phyloP scores from a whole-genome alignment of 2,888 invertebrate genomes.

The Spilosoma lubricipeda region DNA sequence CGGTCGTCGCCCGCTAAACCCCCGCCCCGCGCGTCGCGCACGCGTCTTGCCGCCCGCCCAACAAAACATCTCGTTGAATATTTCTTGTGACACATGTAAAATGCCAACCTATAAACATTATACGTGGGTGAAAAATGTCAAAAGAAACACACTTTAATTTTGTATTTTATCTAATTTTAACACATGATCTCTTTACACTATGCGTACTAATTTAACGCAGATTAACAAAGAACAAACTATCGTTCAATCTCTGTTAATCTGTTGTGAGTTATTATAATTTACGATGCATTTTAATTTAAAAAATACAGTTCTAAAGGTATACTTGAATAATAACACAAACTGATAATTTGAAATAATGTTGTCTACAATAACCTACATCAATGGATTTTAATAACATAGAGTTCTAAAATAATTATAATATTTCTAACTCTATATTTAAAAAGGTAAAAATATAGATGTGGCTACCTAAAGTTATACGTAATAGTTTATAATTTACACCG shows the following conservation, averaged over 20 bases:
- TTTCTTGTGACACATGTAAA: conserved; percentile 76
- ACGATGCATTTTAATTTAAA: background rate
- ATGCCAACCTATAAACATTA: conserved; percentile 70
- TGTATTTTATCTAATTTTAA: conserved; percentile 25
- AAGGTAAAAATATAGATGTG: background rate
- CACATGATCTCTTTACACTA: conserved; percentile 23
- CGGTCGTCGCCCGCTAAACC: conserved; percentile 64
- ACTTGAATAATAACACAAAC: background rate
- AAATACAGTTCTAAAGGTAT: too few species aligned
- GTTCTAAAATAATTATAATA: background rate
- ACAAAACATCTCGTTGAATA: conserved; percentile 70
- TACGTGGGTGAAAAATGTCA: conserved; percentile 59
- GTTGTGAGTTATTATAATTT: background rate
- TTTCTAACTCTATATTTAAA: background rate
- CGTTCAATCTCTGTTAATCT: too few species aligned
- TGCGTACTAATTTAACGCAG: background rate
- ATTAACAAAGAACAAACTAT: background rate
- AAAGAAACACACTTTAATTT: conserved; percentile 40
- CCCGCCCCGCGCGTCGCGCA: conserved; percentile 69
- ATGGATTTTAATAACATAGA: background rate
- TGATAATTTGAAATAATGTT: background rate
- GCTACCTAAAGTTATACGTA: conserved; percentile 17
- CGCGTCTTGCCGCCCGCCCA: conserved; percentile 73
- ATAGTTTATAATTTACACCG: conserved; percentile 34
- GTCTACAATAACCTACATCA: background rate